Evolutionary conservation across 2,113 vertebrate genomes (phyloP).

Genomic region (Plecotus auritus): DNA sequence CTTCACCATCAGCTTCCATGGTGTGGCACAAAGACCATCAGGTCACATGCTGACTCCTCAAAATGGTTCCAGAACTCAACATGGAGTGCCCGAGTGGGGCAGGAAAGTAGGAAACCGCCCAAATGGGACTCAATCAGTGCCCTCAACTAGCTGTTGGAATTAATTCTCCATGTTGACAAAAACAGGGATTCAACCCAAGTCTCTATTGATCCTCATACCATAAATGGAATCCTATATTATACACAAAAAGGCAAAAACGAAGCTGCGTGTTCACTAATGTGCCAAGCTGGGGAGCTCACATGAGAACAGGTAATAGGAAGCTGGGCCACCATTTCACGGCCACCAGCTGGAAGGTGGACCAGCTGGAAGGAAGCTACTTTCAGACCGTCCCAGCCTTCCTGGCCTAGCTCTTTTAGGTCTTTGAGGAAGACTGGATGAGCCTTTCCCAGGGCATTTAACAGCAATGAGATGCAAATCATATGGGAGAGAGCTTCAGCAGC

Average conservation of each 20-base stretch:
- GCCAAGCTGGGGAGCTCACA: not conserved
- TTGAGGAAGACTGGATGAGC: not conserved
- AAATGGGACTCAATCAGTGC: not conserved
- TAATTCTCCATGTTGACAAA: not conserved
- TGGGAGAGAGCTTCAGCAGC: not conserved
- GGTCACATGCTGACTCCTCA: not conserved
- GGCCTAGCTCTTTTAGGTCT: not conserved
- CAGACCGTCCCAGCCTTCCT: not conserved
- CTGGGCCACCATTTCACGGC: not conserved
- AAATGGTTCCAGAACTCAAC: not conserved
- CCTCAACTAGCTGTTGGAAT: not conserved
- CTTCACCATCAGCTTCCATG: not conserved
- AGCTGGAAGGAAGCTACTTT: not conserved
- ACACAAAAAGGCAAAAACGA: slow-evolving; percentile 29
- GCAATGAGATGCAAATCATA: not conserved
- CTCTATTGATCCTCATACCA: slow-evolving; percentile 50
- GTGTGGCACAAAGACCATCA: not conserved
- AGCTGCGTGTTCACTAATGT: slow-evolving; percentile 42
- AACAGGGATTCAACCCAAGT: slow-evolving; percentile 40
- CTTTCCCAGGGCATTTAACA: not conserved
- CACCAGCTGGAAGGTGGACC: not conserved
- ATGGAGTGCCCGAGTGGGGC: not conserved
- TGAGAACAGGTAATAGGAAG: slow-evolving; percentile 58
- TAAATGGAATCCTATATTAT: not conserved
- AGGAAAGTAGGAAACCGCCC: not conserved